Percentiles rank a stretch among this genome's conserved stretches.
phyloP scores from a whole-genome alignment of 1,140 invertebrate genomes.

The Sarcophaga peregrina region DNA sequence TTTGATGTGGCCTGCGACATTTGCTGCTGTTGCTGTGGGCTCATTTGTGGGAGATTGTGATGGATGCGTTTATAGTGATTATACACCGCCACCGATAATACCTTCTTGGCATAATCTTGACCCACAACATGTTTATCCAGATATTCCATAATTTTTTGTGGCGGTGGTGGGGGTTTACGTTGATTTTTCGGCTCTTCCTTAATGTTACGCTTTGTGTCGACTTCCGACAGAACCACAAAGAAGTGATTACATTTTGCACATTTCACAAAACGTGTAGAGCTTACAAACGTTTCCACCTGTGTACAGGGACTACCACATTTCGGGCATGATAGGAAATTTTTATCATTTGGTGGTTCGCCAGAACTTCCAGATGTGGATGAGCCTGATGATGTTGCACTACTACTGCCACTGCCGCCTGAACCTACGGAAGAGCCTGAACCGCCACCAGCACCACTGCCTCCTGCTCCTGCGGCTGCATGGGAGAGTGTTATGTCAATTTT shows the following conservation, averaged over 20 bases:
- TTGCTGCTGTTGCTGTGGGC: constrained; percentile 48
- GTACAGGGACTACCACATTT: constrained; percentile 96
- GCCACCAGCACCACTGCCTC: constrained; percentile 20
- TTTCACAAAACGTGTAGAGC: constrained; percentile 95
- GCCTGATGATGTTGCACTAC: constrained; percentile 41
- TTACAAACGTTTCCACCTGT: constrained; percentile 96
- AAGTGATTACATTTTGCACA: constrained; percentile 98
- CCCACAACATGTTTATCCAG: constrained; percentile 97
- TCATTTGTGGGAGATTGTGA: constrained; percentile 84
- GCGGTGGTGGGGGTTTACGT: constrained; percentile 86
- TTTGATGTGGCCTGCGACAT: constrained; percentile 63
- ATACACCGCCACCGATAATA: constrained; percentile 98
- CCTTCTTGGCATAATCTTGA: constrained; percentile 97
- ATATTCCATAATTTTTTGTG: constrained; percentile 97
- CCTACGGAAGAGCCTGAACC: constrained; percentile 35
- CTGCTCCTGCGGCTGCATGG: neutral
- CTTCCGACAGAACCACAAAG: constrained; percentile 95
- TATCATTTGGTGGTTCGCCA: constrained; percentile 56
- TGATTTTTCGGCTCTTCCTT: constrained; percentile 81
- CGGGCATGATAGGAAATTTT: constrained; percentile 81
- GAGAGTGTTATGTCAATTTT: constrained; percentile 22
- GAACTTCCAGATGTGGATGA: constrained; percentile 46
- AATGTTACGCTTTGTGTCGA: constrained; percentile 85
- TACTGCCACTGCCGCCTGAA: constrained; percentile 17
- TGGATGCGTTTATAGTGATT: constrained; percentile 99